Conservation (phyloP, 2,888 invertebrate species). For the Cephus pygmeus region DNA sequence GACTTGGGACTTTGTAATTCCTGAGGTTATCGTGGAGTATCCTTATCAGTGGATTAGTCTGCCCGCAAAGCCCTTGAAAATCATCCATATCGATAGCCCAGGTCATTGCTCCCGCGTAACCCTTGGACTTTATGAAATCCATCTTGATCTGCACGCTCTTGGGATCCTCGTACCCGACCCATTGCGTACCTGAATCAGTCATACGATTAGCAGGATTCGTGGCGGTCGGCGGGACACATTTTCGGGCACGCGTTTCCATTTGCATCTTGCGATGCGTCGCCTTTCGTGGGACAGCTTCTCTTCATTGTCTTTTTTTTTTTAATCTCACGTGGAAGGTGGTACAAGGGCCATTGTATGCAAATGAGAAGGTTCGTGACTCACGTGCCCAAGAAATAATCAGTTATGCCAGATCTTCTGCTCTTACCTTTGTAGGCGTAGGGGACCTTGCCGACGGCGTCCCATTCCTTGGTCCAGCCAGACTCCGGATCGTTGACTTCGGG, state of each 20-base stretch:
- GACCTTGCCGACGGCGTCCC: conserved; percentile 85
- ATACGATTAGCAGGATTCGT: neutral
- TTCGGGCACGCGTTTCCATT: neutral
- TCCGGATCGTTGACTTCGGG: conserved; percentile 76
- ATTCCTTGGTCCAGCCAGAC: conserved; percentile 84
- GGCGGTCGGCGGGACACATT: neutral
- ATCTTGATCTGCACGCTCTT: conserved; percentile 88
- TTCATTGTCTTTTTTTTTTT: neutral
- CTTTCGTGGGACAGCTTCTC: neutral
- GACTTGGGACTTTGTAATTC: conserved; percentile 75
- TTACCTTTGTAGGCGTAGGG: conserved; percentile 86
- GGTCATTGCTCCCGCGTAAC: conserved; percentile 89
- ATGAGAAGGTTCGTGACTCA: neutral
- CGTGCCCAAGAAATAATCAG: neutral
- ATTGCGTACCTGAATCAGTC: conserved; percentile 73
- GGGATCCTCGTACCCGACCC: conserved; percentile 91
- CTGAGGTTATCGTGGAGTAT: conserved; percentile 79
- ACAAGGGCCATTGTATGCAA: conserved; percentile 7
- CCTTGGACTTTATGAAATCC: conserved; percentile 86
- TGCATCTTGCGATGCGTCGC: neutral
- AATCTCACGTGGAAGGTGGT: neutral
- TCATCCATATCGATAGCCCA: conserved; percentile 96
- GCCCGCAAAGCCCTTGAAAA: conserved; percentile 85
- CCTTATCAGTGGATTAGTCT: conserved; percentile 79
- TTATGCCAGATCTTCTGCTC: conserved; percentile 1